Evolutionary conservation across 2,888 invertebrate species (phyloP).

Genomic region (Rutpela maculata): DNA sequence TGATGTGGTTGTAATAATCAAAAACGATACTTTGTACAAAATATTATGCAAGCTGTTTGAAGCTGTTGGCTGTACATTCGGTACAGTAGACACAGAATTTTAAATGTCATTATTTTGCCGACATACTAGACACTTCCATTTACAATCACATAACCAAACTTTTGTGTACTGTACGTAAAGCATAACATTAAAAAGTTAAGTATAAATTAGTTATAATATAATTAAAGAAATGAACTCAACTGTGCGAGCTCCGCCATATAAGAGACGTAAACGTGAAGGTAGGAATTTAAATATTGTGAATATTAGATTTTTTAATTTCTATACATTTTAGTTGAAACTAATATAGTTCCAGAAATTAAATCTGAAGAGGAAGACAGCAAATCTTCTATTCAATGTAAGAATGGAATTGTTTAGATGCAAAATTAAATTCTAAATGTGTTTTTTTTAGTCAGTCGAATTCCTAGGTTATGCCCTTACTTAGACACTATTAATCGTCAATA

Average conservation of each 20-base stretch:
- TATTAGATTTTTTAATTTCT: neutral
- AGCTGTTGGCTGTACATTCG: no score
- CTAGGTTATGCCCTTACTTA: conserved; percentile 91
- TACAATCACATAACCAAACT: no score
- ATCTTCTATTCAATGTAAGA: conserved; percentile 1
- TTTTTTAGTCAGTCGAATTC: conserved; percentile 28
- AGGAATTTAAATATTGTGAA: neutral
- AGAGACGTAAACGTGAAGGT: conserved; percentile 20
- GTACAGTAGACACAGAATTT: no score
- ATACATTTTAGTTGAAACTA: neutral
- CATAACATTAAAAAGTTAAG: neutral
- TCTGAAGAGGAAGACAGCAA: neutral
- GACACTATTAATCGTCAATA: conserved; percentile 98
- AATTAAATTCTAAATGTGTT: neutral
- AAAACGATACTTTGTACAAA: no score
- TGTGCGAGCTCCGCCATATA: neutral
- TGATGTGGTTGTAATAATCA: no score
- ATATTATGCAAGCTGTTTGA: no score
- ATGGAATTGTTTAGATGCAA: neutral
- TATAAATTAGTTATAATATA: neutral
- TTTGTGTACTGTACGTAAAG: neutral
- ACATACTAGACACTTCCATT: no score
- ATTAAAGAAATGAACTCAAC: neutral
- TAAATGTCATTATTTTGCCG: no score
- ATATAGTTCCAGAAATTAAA: conserved; percentile 1